Conservation (phyloP, 2,888 invertebrate species). For the Xanthia icteritia region DNA sequence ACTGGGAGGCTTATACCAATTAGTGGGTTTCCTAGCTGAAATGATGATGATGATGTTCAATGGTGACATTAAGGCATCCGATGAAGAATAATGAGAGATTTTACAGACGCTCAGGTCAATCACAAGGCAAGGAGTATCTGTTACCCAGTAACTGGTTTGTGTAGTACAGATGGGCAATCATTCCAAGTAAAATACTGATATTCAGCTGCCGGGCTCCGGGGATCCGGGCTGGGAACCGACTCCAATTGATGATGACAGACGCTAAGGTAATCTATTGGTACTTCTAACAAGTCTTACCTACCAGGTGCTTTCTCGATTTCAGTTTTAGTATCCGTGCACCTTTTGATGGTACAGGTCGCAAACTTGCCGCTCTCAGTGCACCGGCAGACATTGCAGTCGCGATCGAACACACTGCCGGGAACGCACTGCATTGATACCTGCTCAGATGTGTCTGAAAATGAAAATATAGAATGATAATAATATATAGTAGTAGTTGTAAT, state of each 20-base stretch:
- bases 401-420: slow-evolving; percentile 81
- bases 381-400: slow-evolving; percentile 87
- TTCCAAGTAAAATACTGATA: too few relatives aligned
- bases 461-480: neutral
- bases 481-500: neutral
- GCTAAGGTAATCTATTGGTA: slow-evolving; percentile 17
- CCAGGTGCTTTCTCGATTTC: slow-evolving; percentile 64
- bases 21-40: too few relatives aligned
- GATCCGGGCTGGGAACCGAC: too few relatives aligned
- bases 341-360: slow-evolving; percentile 85
- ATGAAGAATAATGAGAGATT: neutral
- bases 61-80: neutral
- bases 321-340: slow-evolving; percentile 70
- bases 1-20: too few relatives aligned
- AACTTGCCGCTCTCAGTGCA: slow-evolving; percentile 85
- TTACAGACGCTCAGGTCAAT: neutral
- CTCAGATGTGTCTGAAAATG: slow-evolving; percentile 74
- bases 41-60: too few relatives aligned
- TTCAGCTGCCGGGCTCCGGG: too few relatives aligned
- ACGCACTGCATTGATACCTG: slow-evolving; percentile 75
- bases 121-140: neutral
- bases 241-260: neutral
- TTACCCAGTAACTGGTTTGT: neutral
- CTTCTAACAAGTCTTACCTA: slow-evolving; percentile 68
- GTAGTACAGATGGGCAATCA: neutral